phyloP scores from a whole-genome alignment of 2,797 vertebrate genomes.

The Hydrocynus forskahlii region DNA sequence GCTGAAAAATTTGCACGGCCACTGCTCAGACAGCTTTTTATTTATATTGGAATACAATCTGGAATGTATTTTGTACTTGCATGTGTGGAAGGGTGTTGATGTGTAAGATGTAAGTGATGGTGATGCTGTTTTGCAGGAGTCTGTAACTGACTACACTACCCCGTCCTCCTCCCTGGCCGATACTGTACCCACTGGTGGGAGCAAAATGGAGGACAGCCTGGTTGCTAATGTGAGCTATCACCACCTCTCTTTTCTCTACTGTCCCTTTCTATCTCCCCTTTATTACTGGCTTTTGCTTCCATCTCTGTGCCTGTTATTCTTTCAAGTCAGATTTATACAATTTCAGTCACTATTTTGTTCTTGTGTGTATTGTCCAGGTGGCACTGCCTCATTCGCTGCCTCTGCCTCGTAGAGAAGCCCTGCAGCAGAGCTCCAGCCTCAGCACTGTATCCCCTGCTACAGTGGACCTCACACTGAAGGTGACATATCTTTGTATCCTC shows the following conservation, averaged over 20 bases:
- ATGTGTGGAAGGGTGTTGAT: no score
- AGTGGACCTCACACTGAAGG: constrained; percentile 98
- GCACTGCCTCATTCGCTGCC: constrained; percentile 93
- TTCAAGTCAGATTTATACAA: background rate
- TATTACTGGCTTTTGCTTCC: background rate
- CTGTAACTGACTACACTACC: constrained; percentile 96
- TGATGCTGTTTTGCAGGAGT: constrained; percentile 79
- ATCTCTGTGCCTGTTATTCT: background rate
- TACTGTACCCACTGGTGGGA: constrained; percentile 86
- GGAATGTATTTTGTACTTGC: no score
- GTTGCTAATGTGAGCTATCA: constrained; percentile 89
- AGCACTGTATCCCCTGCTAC: constrained; percentile 97
- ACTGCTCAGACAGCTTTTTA: background rate
- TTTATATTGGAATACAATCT: background rate
- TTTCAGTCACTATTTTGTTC: background rate
- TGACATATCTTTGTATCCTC: constrained; percentile 62
- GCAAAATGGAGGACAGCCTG: constrained; percentile 95
- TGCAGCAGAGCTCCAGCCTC: constrained; percentile 94
- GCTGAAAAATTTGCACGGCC: background rate
- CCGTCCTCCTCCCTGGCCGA: constrained; percentile 93
- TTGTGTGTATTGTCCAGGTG: constrained; percentile 79
- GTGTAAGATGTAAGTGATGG: background rate
- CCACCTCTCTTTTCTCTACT: background rate
- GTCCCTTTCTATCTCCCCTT: rapidly evolving
- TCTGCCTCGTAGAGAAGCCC: constrained; percentile 92